Percentiles rank a stretch among this genome's conserved stretches.
These are phyloP conservation scores for Tachuris rubrigastra DNA, from an alignment of 2,113 vertebrate genomes.

Conservation along the genomic window DNA sequence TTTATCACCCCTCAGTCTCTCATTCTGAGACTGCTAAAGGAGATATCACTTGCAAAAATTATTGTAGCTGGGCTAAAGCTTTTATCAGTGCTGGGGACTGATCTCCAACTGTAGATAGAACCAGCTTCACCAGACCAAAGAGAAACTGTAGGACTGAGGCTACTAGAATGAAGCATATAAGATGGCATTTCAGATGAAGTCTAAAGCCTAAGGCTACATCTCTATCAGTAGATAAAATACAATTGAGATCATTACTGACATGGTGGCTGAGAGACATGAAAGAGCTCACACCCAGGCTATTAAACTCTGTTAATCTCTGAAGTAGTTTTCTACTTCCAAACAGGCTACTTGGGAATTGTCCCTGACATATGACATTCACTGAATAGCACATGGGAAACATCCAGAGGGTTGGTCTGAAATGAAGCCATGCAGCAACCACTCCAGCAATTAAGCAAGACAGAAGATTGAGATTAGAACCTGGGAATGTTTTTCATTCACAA, in stretches of 20 bases:
- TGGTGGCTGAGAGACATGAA: not conserved
- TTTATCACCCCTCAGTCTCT: not conserved
- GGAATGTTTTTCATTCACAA: not conserved
- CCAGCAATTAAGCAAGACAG: not conserved
- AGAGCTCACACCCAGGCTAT: not conserved
- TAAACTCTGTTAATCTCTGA: not conserved
- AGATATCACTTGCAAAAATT: not conserved
- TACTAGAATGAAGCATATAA: not conserved
- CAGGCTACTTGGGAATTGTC: not conserved
- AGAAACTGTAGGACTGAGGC: not conserved
- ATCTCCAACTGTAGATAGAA: not conserved
- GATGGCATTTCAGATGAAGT: not conserved
- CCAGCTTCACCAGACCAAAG: not conserved
- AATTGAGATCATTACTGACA: not conserved
- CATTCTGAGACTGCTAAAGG: not conserved
- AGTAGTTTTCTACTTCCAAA: not conserved
- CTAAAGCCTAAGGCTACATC: not conserved
- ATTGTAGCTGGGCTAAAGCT: not conserved
- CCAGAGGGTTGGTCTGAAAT: not conserved
- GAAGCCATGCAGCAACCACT: fast-evolving
- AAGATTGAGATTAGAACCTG: not conserved
- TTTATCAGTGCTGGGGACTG: not conserved
- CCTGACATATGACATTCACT: not conserved
- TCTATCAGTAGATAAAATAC: not conserved
- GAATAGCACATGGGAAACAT: not conserved